Percentiles rank a stretch among this genome's conserved stretches.
These are phyloP conservation scores for Leptinotarsa texana DNA, from an alignment of 1,140 invertebrate species.

Conservation along the genomic window DNA sequence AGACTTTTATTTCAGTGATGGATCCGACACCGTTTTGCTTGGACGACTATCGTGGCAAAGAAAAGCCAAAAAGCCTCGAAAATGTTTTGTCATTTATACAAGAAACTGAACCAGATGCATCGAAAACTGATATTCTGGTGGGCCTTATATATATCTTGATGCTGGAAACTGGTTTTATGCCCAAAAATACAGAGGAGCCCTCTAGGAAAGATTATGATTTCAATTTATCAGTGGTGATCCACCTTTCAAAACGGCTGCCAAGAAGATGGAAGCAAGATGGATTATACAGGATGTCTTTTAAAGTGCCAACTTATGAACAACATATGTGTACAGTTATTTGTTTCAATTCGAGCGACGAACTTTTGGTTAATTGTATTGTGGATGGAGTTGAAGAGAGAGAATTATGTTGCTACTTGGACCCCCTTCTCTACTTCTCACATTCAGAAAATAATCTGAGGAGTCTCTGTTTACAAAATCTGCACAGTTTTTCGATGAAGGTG, in stretches of 20 bases:
- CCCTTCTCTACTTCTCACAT: slow-evolving; percentile 46
- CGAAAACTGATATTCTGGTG: slow-evolving; percentile 45
- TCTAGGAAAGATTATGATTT: slow-evolving; percentile 38
- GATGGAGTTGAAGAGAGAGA: slow-evolving; percentile 31
- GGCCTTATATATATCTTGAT: slow-evolving; percentile 50
- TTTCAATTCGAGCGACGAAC: slow-evolving; percentile 45
- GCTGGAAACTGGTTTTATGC: slow-evolving; percentile 50
- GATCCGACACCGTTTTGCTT: slow-evolving; percentile 40
- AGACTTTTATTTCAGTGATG: slow-evolving; percentile 47
- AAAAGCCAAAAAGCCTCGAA: slow-evolving; percentile 36
- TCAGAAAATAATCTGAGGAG: slow-evolving; percentile 36
- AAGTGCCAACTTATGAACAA: slow-evolving; percentile 31
- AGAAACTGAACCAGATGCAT: slow-evolving; percentile 19
- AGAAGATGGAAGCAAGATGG: slow-evolving; percentile 36
- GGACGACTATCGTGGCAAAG: slow-evolving; percentile 43
- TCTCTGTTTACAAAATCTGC: slow-evolving; percentile 45
- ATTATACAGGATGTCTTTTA: slow-evolving; percentile 36
- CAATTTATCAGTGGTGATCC: slow-evolving; percentile 38
- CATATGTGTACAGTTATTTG: slow-evolving; percentile 36
- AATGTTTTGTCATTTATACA: slow-evolving; percentile 38
- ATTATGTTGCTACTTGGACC: slow-evolving; percentile 45
- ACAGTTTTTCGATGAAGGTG: slow-evolving; percentile 44
- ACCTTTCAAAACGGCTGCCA: slow-evolving; percentile 33
- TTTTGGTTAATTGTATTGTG: slow-evolving; percentile 47
- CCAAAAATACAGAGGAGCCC: slow-evolving; percentile 30